Conservation (phyloP, 2,797 vertebrate species). For the Clarias laeviceps region DNA sequence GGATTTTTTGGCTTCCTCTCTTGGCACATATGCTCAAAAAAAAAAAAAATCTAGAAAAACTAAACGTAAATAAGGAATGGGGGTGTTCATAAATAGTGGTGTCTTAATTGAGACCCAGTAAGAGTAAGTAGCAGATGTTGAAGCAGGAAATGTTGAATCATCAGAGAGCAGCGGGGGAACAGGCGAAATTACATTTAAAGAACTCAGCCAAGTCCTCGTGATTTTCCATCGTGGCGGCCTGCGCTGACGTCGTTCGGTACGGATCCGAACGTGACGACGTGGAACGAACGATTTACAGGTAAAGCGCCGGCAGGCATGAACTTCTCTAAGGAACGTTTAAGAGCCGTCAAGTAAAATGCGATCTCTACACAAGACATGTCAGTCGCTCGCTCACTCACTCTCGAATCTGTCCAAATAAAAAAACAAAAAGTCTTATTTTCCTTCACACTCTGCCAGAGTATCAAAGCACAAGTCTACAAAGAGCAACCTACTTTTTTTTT, state of each 20-base stretch:
- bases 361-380: background rate
- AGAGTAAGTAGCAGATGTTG: slow-evolving; percentile 81
- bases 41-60: slow-evolving; percentile 18
- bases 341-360: background rate
- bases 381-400: background rate
- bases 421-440: background rate
- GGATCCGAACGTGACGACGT: slow-evolving; percentile 18
- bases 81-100: slow-evolving; percentile 64
- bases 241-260: slow-evolving; percentile 32
- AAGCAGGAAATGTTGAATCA: slow-evolving; percentile 80
- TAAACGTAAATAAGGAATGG: slow-evolving; percentile 68
- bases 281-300: slow-evolving; percentile 1
- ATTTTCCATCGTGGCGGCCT: slow-evolving; percentile 54
- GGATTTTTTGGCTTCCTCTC: slow-evolving; percentile 60
- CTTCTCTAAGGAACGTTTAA: background rate
- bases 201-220: slow-evolving; percentile 71
- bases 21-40: slow-evolving; percentile 51
- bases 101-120: slow-evolving; percentile 82
- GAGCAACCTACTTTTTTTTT: slow-evolving; percentile 43
- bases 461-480: slow-evolving; percentile 31
- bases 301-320: background rate
- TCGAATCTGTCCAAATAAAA: slow-evolving; percentile 2
- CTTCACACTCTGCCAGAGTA: slow-evolving; percentile 7
- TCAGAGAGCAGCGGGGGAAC: slow-evolving; percentile 72
- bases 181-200: slow-evolving; percentile 69